Evolutionary conservation across 2,113 vertebrate species (phyloP).

Genomic region (Scolopax mira): DNA sequence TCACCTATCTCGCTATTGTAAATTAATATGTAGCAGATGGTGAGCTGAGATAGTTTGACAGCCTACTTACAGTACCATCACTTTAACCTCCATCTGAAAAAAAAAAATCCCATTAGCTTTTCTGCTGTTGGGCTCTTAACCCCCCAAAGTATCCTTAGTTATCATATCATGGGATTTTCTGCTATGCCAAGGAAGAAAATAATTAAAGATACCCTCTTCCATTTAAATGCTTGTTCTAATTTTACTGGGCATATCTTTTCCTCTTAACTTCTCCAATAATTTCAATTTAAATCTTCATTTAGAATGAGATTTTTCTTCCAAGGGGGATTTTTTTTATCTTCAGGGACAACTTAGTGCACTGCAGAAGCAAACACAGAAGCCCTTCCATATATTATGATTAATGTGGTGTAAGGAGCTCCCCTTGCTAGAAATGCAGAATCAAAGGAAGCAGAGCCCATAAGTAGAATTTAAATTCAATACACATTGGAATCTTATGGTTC

Average conservation of each 20-base stretch:
- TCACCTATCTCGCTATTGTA: conserved; percentile 57
- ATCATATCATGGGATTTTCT: conserved; percentile 56
- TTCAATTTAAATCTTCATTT: conserved; percentile 66
- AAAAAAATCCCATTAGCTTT: conserved; percentile 68
- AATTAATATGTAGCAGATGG: conserved; percentile 68
- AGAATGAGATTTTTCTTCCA: conserved; percentile 68
- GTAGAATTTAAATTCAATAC: conserved; percentile 59
- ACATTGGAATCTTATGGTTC: conserved; percentile 40
- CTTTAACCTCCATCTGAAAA: conserved; percentile 61
- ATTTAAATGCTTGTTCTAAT: conserved; percentile 66
- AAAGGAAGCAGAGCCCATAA: conserved; percentile 59
- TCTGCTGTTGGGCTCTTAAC: conserved; percentile 64
- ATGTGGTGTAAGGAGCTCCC: conserved; percentile 35
- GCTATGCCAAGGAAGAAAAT: conserved; percentile 60
- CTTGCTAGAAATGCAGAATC: conserved; percentile 48
- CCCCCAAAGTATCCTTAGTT: conserved; percentile 50
- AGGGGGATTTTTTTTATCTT: conserved; percentile 58
- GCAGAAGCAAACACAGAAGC: conserved; percentile 40
- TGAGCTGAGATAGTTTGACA: conserved; percentile 67
- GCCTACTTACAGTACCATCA: conserved; percentile 61
- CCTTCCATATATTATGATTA: conserved; percentile 40
- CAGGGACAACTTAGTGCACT: conserved; percentile 31
- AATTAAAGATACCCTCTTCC: conserved; percentile 60
- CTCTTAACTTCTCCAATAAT: conserved; percentile 40
- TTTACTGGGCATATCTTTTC: conserved; percentile 57